Percentiles rank a stretch among this genome's conserved stretches.
phyloP scores from a whole-genome alignment of 2,113 vertebrate species.

The Ovibos moschatus region DNA sequence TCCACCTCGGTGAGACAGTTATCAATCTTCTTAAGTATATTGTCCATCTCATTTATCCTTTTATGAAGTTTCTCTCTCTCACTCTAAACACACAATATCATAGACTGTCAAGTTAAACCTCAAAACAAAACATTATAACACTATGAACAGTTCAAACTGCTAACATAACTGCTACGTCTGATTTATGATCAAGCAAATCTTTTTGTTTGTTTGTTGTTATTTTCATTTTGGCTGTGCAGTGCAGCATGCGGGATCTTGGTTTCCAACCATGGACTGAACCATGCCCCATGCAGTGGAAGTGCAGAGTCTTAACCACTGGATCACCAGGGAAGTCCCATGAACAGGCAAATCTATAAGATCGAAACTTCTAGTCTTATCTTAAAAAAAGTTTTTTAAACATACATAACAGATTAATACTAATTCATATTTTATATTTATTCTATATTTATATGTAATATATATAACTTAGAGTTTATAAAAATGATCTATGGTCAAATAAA shows the following conservation, averaged over 20 bases:
- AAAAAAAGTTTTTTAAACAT: neutral
- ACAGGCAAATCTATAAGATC: neutral
- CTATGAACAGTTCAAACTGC: neutral
- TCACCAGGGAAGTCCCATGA: neutral
- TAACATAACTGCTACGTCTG: neutral
- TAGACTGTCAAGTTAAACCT: constrained; percentile 11
- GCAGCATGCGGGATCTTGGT: neutral
- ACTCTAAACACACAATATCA: constrained; percentile 72
- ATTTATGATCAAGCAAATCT: neutral
- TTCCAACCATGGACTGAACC: neutral
- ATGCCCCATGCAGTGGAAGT: neutral
- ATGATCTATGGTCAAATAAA: neutral
- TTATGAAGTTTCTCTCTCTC: constrained; percentile 75
- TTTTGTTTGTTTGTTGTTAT: neutral
- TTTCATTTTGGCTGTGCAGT: neutral
- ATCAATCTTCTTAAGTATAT: constrained; percentile 74
- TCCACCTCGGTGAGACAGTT: constrained; percentile 70
- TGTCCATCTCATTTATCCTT: constrained; percentile 72
- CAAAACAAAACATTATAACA: constrained; percentile 28
- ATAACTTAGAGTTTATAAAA: neutral
- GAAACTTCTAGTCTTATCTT: neutral
- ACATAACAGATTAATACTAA: neutral
- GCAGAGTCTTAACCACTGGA: neutral
- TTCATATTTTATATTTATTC: constrained; percentile 15
- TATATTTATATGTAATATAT: neutral